Evolutionary conservation across 2,797 vertebrate genomes (phyloP).

Genomic region (Lagocephalus sceleratus): DNA sequence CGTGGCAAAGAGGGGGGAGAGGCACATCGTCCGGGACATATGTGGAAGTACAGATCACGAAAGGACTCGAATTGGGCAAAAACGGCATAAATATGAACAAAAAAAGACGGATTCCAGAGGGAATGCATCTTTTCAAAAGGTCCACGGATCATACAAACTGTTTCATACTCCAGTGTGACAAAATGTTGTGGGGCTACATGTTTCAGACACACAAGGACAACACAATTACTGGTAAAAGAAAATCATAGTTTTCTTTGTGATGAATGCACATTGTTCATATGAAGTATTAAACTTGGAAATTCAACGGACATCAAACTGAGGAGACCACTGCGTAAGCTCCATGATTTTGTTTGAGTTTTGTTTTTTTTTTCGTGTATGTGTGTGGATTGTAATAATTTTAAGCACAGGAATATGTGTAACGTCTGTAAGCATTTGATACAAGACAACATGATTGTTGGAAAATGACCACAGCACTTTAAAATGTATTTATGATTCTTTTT

Average conservation of each 20-base stretch:
- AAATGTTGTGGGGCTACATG: too few relatives aligned
- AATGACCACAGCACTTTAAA: slow-evolving; percentile 34
- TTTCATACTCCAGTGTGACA: too few relatives aligned
- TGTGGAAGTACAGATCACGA: background rate
- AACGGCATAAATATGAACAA: background rate
- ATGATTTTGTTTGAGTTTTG: slow-evolving; percentile 1
- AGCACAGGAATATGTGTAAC: slow-evolving; percentile 13
- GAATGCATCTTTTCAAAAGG: background rate
- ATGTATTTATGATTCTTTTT: slow-evolving; percentile 35
- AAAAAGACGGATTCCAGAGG: background rate
- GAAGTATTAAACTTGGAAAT: background rate
- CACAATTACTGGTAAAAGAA: background rate
- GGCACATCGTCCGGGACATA: slow-evolving; percentile 22
- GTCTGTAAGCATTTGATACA: slow-evolving; percentile 9
- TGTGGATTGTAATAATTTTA: slow-evolving; percentile 22
- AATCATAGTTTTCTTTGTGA: slow-evolving; percentile 5
- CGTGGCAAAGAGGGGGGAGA: slow-evolving; percentile 1
- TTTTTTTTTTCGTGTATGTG: background rate
- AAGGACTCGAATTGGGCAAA: background rate
- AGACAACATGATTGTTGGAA: slow-evolving; percentile 40
- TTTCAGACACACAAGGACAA: slow-evolving; percentile 1
- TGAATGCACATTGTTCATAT: background rate
- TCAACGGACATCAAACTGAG: too few relatives aligned
- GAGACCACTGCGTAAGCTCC: background rate
- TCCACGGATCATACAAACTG: too few relatives aligned